Percentiles rank a stretch among this genome's conserved stretches.
phyloP scores from a whole-genome alignment of 1,140 invertebrate genomes.

The Carposina sasakii region DNA sequence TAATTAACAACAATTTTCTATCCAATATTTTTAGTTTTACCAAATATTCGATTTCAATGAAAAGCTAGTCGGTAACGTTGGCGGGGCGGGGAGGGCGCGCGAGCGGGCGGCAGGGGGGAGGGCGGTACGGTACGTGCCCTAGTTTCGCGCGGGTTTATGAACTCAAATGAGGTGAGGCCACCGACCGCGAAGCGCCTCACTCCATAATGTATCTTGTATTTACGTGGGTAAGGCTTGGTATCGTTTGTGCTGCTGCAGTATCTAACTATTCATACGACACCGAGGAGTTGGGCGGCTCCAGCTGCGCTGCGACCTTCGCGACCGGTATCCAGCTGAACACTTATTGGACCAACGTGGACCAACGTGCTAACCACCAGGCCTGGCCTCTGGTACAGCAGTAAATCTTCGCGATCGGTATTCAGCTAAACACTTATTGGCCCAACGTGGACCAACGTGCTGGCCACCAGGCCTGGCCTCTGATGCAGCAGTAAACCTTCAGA shows the following conservation, averaged over 20 bases:
- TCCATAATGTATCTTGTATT: slow-evolving; percentile 40
- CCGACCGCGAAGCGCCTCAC: slow-evolving; percentile 47
- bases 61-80: slow-evolving; percentile 61
- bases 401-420: no score
- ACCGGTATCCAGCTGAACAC: not conserved
- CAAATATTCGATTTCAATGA: slow-evolving; percentile 67
- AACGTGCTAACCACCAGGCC: no score
- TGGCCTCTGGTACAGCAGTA: no score
- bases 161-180: slow-evolving; percentile 71
- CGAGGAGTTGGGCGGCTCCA: slow-evolving; percentile 56
- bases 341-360: no score
- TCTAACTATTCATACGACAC: slow-evolving; percentile 60
- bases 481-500: no score
- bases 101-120: slow-evolving; percentile 47
- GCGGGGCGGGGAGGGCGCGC: slow-evolving; percentile 34
- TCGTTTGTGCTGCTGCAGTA: slow-evolving; percentile 53
- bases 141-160: slow-evolving; percentile 69
- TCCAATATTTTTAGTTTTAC: no score
- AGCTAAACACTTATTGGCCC: no score
- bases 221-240: no score
- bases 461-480: no score
- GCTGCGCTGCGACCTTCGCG: slow-evolving; percentile 59
- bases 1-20: no score
- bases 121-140: slow-evolving; percentile 62
- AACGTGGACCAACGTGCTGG: no score